Percentiles rank a stretch among this genome's conserved stretches.
Evolutionary conservation across 2,797 vertebrate genomes (phyloP).

Genomic region (Paguma larvata): DNA sequence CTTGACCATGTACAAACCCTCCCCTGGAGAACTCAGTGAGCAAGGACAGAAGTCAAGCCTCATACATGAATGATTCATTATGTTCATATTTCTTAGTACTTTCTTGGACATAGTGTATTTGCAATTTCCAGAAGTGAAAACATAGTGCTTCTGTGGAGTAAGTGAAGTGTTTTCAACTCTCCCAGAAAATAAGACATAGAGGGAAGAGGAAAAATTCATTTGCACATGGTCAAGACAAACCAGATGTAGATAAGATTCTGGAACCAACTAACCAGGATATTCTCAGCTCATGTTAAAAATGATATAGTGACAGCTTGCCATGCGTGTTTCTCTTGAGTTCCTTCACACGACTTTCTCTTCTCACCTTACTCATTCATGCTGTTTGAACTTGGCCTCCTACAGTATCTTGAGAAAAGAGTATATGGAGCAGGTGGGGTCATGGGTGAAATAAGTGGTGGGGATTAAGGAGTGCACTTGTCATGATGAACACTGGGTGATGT

Average conservation of each 20-base stretch:
- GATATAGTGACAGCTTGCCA: neutral
- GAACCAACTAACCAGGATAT: neutral
- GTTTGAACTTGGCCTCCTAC: neutral
- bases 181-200: neutral
- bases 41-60: neutral
- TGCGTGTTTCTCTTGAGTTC: neutral
- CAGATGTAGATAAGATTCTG: neutral
- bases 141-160: neutral
- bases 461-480: neutral
- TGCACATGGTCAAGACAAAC: neutral
- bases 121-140: neutral
- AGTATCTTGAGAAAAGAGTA: neutral
- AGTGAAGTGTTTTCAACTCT: neutral
- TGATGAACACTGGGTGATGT: neutral
- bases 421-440: neutral
- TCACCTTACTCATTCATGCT: neutral
- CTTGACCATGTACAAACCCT: neutral
- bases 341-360: neutral
- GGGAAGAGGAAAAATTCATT: neutral
- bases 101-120: neutral
- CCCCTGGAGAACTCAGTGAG: neutral
- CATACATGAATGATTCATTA: neutral
- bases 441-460: neutral
- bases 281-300: neutral
- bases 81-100: neutral